Conservation (phyloP, 2,113 vertebrate species). For the Pachypanchax playfairii region DNA sequence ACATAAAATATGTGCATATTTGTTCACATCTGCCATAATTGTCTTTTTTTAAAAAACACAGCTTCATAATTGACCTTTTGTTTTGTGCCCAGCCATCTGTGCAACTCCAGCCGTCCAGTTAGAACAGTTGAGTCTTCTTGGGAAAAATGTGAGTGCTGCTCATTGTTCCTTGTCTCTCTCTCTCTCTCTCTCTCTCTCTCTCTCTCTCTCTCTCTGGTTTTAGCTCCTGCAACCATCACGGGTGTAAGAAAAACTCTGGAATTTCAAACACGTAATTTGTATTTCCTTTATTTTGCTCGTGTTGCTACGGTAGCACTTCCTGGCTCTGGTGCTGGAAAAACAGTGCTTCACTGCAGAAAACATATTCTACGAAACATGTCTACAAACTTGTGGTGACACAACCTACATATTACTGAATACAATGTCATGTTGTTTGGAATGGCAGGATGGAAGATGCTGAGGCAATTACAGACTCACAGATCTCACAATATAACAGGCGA, state of each 20-base stretch:
- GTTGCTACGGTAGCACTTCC: constrained; percentile 81
- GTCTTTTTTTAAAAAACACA: constrained; percentile 35
- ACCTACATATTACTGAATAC: neutral
- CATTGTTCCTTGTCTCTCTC: constrained; percentile 62
- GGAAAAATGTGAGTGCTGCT: constrained; percentile 40
- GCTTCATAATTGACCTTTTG: constrained; percentile 64
- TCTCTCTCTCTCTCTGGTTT: constrained; percentile 21
- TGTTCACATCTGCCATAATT: constrained; percentile 29
- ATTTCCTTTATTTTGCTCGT: constrained; percentile 79
- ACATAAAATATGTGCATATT: constrained; percentile 42
- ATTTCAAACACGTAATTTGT: constrained; percentile 70
- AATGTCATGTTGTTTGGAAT: neutral
- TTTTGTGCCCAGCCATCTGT: constrained; percentile 60
- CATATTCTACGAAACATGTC: neutral
- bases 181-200: constrained; percentile 20
- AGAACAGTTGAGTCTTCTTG: constrained; percentile 55
- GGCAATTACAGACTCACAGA: neutral
- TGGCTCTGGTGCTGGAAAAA: constrained; percentile 68
- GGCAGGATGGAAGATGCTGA: neutral
- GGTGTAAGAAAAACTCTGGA: constrained; percentile 69
- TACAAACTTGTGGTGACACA: constrained; percentile 2
- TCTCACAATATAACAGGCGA: neutral
- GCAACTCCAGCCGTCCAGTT: constrained; percentile 42
- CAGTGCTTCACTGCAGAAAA: constrained; percentile 35
- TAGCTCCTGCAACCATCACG: constrained; percentile 52